Base-by-base conservation (phyloP, 2,888 invertebrate genomes). In the Criorhina ranunculi region DNA sequence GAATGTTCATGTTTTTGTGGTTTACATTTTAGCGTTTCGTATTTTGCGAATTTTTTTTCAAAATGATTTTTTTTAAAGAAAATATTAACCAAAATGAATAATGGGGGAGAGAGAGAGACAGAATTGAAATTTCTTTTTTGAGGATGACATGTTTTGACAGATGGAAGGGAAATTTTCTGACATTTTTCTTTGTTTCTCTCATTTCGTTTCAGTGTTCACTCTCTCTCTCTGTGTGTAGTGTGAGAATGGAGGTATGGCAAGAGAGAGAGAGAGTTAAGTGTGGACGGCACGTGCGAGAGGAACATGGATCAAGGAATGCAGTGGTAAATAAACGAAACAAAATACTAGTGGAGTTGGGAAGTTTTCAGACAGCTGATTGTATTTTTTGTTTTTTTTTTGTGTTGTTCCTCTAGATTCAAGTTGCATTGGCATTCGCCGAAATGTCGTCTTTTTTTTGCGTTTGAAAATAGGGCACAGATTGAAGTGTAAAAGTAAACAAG, bases 121-220 rank as follows among this genome's bases (percentile, higher is more conserved):
- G 66, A 72, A 82, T 49, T 73, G 66, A 77, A 73, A 67, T 81
- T 81, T 77, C 51, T 64, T 77, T 76, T 86, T 49, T 55, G 49
- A 67, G 57, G 53, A 77, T 85, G 86, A 86, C 86, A 86, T 86
- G 86, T 86, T 86, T 86, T 86, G 86, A 86, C 86, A 86, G 76
- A 69, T 85, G 79, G 66, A 80, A 33, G 79, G 82, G 79, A 86
- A 82, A 70, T 75, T 79, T 67, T 75, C 44, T 85, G 85, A 85
- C 85, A 70, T 64, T 80, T 80, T 33, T 11, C 46, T 85, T 75
- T 80, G 73, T 42, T 40, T 19, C 31, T 75, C 37, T 76, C 75
- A 80, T 79, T 85, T 73, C 31, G 78, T 62, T 62, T 69, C 46
- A 3, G 44, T 37, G 4, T 8, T 29, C 24, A 24, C 2, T 24